Conservation (phyloP, 2,888 invertebrate species). For the Oscheius onirici region DNA sequence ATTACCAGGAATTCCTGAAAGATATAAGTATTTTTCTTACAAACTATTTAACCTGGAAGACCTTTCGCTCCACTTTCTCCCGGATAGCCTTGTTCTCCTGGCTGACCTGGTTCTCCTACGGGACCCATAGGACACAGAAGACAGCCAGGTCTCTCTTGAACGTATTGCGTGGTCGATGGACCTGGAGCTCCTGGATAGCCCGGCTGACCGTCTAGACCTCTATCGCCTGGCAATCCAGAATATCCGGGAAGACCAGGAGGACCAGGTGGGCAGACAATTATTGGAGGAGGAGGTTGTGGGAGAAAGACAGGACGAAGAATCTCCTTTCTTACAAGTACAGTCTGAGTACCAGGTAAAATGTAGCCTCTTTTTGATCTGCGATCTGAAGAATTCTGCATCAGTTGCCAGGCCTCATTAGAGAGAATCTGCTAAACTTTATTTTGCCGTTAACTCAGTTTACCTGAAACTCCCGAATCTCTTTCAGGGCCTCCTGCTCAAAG, state of each 20-base stretch:
- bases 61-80: background rate
- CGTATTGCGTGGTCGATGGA: background rate
- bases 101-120: background rate
- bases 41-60: background rate
- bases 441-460: too few species aligned
- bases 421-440: too few species aligned
- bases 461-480: too few species aligned
- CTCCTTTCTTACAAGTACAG: too few species aligned
- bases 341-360: too few species aligned
- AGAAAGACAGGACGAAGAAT: too few species aligned
- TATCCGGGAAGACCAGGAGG: slow-evolving; percentile 75
- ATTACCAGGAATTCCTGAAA: background rate
- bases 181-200: slow-evolving; percentile 76
- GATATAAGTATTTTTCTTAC: background rate
- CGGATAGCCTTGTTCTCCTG: background rate
- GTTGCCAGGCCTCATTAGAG: too few species aligned
- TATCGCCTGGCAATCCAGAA: slow-evolving; percentile 46
- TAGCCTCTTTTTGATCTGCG: too few species aligned
- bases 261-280: slow-evolving; percentile 8
- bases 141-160: slow-evolving; percentile 74
- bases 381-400: too few species aligned
- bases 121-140: slow-evolving; percentile 68
- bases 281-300: background rate
- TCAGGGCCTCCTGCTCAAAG: too few species aligned
- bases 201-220: slow-evolving; percentile 76